phyloP scores from a whole-genome alignment of 2,113 vertebrate genomes.

The Struthidea cinerea region DNA sequence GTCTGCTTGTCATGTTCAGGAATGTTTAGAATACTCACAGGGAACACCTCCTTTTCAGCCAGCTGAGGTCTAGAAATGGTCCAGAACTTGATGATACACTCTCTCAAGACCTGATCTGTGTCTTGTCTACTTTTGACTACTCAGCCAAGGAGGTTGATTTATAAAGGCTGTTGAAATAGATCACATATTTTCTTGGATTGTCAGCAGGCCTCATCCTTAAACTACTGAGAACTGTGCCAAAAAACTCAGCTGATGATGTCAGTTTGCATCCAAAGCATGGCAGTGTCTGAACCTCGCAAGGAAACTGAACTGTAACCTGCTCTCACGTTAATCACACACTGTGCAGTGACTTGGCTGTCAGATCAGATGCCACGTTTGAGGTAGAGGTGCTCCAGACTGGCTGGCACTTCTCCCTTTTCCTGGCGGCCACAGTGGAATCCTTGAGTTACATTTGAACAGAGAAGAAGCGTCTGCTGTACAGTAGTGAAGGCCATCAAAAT shows the following conservation, averaged over 20 bases:
- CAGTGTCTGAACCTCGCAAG: background rate
- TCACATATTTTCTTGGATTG: slow-evolving; percentile 34
- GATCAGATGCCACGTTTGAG: background rate
- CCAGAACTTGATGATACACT: background rate
- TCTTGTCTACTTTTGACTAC: background rate
- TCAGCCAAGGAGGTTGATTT: background rate
- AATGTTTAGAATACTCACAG: background rate
- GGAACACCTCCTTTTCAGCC: background rate
- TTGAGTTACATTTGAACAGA: slow-evolving; percentile 10
- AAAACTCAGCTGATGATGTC: slow-evolving; percentile 32
- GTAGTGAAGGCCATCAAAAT: background rate
- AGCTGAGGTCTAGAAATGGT: background rate
- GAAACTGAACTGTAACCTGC: slow-evolving; percentile 4
- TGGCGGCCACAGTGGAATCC: background rate
- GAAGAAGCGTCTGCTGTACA: background rate
- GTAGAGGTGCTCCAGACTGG: slow-evolving; percentile 11
- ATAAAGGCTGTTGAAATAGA: slow-evolving; percentile 28
- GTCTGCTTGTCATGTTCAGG: background rate
- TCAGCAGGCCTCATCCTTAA: slow-evolving; percentile 25
- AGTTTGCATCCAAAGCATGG: slow-evolving; percentile 32
- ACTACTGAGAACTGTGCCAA: slow-evolving; percentile 20
- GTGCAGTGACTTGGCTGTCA: slow-evolving; percentile 6
- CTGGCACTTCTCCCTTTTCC: background rate
- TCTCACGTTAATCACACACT: background rate
- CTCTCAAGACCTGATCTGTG: background rate